Base-by-base conservation (phyloP, 1,140 invertebrate genomes). In the Mizuhopecten yessoensis region DNA sequence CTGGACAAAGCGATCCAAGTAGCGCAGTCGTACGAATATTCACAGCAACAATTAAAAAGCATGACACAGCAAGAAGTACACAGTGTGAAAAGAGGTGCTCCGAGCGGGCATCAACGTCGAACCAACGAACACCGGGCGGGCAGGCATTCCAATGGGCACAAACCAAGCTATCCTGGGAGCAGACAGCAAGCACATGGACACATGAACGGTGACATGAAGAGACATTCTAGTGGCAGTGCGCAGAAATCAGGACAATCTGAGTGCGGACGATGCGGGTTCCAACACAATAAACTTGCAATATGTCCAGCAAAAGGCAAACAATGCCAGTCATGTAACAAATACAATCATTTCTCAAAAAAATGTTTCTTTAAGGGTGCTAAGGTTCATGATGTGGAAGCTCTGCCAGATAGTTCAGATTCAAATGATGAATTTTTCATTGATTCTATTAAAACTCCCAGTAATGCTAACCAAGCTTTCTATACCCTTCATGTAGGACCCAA, bases 1-100 rank as follows among this genome's bases (percentile, higher is more conserved):
- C 42, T 94, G 13, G 90, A 91, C 9, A 92, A 93, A 86, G 91
- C 92, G 0, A 88, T 93, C 10, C 90, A 94, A 34, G 92, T 92
- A 42, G 39, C 33, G 10, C 91, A 93, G 87, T 49, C 29, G 3
- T 88, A 86, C 23, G 91, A 94, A 88, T 92, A 93, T 36, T 88
- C 87, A 0, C 34, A 87, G 34, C 86, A 91, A 42, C 90, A 93
- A 34, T n/a, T 93, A 33, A 90, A 88, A 49, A 34, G 33, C n/a
- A 91, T 92, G 93, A 33, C 34, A n/a, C 86, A 45, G 33, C 86
- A 88, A 34, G 87, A 86, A 33, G 86, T 88, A 33, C 33, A 89
- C 87, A 88, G n/a, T 33, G 29, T 87, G 10, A 75, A 33, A 13
- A 86, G 36, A 75, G 57, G 3, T 29, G n/a, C 23, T 39, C n/a